Evolutionary conservation across 2,888 invertebrate genomes (phyloP).

Genomic region (Pterobdella sp.): DNA sequence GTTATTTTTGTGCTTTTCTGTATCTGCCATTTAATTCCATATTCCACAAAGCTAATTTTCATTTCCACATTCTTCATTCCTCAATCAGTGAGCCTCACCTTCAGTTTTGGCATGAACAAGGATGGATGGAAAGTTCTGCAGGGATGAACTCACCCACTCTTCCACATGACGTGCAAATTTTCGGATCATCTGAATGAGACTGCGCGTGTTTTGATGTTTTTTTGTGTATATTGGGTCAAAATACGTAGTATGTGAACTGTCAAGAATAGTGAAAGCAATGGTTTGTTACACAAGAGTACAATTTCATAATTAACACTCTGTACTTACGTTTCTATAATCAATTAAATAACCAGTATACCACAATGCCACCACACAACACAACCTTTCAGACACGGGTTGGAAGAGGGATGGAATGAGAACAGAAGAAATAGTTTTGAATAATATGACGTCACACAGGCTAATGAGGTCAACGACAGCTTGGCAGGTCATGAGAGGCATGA

Average conservation of each 20-base stretch:
- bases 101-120: slow-evolving; percentile 52
- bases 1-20: neutral
- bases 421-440: slow-evolving; percentile 52
- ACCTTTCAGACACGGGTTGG: slow-evolving; percentile 34
- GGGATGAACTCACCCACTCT: slow-evolving; percentile 50
- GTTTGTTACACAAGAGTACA: no score
- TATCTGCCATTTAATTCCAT: neutral
- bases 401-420: slow-evolving; percentile 51
- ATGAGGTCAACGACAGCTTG: slow-evolving; percentile 50
- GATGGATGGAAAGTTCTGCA: slow-evolving; percentile 50
- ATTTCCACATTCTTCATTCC: neutral
- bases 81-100: slow-evolving; percentile 49
- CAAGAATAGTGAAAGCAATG: no score
- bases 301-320: no score
- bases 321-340: no score
- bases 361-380: neutral
- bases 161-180: slow-evolving; percentile 53
- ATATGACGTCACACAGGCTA: slow-evolving; percentile 54
- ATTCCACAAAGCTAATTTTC: neutral
- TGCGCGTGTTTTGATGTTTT: no score
- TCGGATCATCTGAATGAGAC: slow-evolving; percentile 52
- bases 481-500: slow-evolving; percentile 36
- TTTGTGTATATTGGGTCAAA: no score
- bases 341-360: neutral
- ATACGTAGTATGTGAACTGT: no score